Evolutionary conservation across 1,140 invertebrate species (phyloP).

Genomic region (Anadara kagoshimensis): DNA sequence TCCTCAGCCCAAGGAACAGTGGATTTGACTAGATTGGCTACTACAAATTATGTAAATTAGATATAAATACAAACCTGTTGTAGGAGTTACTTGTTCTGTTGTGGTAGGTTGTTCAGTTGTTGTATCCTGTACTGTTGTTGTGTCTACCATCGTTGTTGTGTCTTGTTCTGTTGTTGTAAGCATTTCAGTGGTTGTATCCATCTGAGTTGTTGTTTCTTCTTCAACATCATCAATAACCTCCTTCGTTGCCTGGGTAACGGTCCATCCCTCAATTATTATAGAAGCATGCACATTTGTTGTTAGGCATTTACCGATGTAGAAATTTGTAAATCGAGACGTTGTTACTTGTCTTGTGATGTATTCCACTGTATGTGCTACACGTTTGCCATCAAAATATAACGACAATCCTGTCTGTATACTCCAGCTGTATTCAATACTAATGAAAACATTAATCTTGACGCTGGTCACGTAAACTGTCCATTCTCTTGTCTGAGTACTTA

Average conservation of each 20-base stretch:
- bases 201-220: conserved; percentile 27
- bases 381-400: conserved; percentile 45
- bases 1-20: not conserved
- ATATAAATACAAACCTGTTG: not conserved
- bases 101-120: not conserved
- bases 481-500: conserved; percentile 46
- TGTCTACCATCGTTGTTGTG: conserved; percentile 10
- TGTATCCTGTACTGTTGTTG: not conserved
- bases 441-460: conserved; percentile 31
- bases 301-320: conserved; percentile 38
- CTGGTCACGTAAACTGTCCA: conserved; percentile 48
- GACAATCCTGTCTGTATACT: conserved; percentile 49
- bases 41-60: not conserved
- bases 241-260: conserved; percentile 37
- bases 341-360: conserved; percentile 39
- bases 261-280: conserved; percentile 45
- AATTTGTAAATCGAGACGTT: not conserved
- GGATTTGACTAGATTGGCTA: not conserved
- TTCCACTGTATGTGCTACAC: conserved; percentile 38
- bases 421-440: conserved; percentile 50
- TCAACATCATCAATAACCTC: conserved; percentile 36
- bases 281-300: conserved; percentile 32
- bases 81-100: not conserved
- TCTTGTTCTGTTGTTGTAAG: conserved; percentile 13
- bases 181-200: conserved; percentile 23